Evolutionary conservation across 2,888 invertebrate genomes (phyloP).

Genomic region (Syrista parreyssii): DNA sequence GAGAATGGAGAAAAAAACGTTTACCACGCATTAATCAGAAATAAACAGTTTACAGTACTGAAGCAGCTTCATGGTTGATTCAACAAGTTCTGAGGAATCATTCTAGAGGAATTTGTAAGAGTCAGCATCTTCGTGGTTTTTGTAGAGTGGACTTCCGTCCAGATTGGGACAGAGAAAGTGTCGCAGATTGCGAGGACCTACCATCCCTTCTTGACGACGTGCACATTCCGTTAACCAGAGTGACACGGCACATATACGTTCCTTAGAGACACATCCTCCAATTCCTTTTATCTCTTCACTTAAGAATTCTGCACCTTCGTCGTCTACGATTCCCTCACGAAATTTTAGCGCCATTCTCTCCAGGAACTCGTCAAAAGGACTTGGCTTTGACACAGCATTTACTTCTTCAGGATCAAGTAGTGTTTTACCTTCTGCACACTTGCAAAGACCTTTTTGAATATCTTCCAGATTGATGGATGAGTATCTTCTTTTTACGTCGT

Average conservation of each 20-base stretch:
- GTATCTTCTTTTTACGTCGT: slow-evolving; percentile 24
- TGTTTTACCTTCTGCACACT: slow-evolving; percentile 33
- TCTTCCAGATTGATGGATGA: slow-evolving; percentile 34
- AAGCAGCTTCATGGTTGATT: neutral
- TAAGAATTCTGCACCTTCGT: neutral
- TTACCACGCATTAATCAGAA: neutral
- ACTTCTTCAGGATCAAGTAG: neutral
- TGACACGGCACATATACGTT: slow-evolving; percentile 47
- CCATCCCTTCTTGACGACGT: slow-evolving; percentile 71
- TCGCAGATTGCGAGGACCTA: slow-evolving; percentile 78
- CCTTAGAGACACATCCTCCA: slow-evolving; percentile 44
- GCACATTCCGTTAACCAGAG: slow-evolving; percentile 60
- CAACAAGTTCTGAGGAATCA: neutral
- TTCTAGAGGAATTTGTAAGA: neutral
- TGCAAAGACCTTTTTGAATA: slow-evolving; percentile 39
- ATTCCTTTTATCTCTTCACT: slow-evolving; percentile 45
- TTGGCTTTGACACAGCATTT: slow-evolving; percentile 14
- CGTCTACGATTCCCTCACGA: slow-evolving; percentile 30
- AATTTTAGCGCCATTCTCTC: slow-evolving; percentile 46
- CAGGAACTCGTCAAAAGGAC: slow-evolving; percentile 45
- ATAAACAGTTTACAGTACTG: neutral
- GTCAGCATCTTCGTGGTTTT: neutral
- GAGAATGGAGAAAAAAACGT: neutral
- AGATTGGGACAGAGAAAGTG: slow-evolving; percentile 78
- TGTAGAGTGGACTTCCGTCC: slow-evolving; percentile 57